These are phyloP conservation scores for Dinocampus coccinellae DNA, from an alignment of 2,888 invertebrate species.

Conservation along the genomic window DNA sequence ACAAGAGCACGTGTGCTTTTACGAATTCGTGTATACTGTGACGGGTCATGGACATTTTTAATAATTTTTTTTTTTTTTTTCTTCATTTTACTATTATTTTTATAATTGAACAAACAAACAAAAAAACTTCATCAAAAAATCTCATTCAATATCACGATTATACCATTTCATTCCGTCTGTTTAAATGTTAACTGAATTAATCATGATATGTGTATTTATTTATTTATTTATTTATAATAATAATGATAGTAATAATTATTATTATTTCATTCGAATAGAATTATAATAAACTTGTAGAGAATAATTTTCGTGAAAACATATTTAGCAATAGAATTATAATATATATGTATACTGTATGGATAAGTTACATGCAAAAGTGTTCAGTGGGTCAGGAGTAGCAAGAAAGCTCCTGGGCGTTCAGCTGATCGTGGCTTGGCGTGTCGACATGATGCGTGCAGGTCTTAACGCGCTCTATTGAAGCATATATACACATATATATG, in stretches of 20 bases:
- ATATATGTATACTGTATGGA: not conserved
- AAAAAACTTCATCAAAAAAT: too few relatives aligned
- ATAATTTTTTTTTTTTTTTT: constrained; percentile 16
- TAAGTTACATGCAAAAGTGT: constrained; percentile 61
- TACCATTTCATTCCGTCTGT: too few relatives aligned
- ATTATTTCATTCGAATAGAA: too few relatives aligned
- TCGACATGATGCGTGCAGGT: constrained; percentile 58
- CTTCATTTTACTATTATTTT: not conserved
- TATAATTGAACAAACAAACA: not conserved
- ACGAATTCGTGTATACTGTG: constrained; percentile 50
- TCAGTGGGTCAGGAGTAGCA: constrained; percentile 67
- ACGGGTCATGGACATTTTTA: constrained; percentile 57
- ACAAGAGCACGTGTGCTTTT: constrained; percentile 55
- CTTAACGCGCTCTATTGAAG: constrained; percentile 35
- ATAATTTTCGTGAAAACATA: not conserved
- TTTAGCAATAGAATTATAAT: too few relatives aligned
- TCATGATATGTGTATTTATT: too few relatives aligned
- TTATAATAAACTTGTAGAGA: too few relatives aligned
- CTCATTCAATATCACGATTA: too few relatives aligned
- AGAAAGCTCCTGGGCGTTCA: constrained; percentile 57
- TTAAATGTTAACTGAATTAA: too few relatives aligned
- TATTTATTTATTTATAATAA: too few relatives aligned
- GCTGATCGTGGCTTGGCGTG: constrained; percentile 48
- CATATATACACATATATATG: not conserved
- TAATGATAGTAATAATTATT: too few relatives aligned